Evolutionary conservation across 2,113 vertebrate species (phyloP).

Genomic region (Craseonycteris thonglongyai): DNA sequence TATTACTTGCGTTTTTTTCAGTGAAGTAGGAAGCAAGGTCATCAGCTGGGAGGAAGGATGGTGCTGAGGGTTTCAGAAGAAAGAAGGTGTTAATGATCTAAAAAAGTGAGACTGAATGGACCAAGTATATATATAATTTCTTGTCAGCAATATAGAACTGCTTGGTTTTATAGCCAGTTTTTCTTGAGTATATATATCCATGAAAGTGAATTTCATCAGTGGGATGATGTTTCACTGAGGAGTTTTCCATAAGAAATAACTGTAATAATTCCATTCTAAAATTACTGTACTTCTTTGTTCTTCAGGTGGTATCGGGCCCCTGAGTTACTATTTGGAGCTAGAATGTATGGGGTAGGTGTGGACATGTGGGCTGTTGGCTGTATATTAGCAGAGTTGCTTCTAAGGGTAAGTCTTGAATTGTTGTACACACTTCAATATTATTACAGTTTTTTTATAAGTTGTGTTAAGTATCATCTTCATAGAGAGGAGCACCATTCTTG

Average conservation of each 20-base stretch:
- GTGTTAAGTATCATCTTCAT: background rate
- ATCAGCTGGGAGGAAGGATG: background rate
- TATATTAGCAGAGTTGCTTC: conserved; percentile 95
- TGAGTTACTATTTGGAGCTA: conserved; percentile 95
- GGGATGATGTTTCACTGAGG: background rate
- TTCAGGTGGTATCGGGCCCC: conserved; percentile 96
- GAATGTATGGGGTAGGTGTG: conserved; percentile 97
- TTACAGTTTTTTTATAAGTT: background rate
- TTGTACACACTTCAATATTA: background rate
- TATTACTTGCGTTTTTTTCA: background rate
- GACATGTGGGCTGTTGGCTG: conserved; percentile 99
- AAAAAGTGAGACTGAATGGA: background rate
- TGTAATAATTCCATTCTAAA: background rate
- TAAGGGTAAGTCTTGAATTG: conserved; percentile 84
- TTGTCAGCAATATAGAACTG: background rate
- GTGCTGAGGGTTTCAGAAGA: background rate
- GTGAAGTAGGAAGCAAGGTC: background rate
- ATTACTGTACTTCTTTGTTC: conserved; percentile 47
- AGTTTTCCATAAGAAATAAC: background rate
- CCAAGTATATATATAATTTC: background rate
- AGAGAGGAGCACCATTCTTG: background rate
- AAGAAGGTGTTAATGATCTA: background rate
- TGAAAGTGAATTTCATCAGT: background rate
- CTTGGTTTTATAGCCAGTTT: background rate
- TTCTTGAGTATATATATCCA: background rate